Conservation (phyloP, 2,888 invertebrate species). For the Drosophila neutralis region DNA sequence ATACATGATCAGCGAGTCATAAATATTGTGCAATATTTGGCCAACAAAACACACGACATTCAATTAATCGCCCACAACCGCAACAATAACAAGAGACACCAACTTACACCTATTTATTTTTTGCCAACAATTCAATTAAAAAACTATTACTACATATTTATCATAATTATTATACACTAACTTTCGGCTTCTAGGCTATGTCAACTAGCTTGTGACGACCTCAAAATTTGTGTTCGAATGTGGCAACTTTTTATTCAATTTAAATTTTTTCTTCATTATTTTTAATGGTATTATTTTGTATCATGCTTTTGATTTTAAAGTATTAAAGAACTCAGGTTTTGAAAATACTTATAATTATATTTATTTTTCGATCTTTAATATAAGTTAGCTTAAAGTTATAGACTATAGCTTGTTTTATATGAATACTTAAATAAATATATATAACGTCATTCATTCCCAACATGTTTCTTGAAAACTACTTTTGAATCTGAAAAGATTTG, state of each 20-base stretch:
- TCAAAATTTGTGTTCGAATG: background rate
- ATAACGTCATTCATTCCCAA: background rate
- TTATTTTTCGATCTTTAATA: background rate
- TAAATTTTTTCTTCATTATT: background rate
- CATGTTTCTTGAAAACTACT: background rate
- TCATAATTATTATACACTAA: conserved; percentile 42
- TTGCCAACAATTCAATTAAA: conserved; percentile 79
- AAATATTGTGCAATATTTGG: conserved; percentile 69
- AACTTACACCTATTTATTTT: conserved; percentile 41
- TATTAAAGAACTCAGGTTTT: background rate
- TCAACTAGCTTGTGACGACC: background rate
- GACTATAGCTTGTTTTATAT: background rate
- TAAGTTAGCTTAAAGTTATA: background rate
- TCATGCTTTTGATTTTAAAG: background rate
- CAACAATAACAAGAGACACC: conserved; percentile 20
- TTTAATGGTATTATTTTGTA: background rate
- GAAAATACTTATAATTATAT: background rate
- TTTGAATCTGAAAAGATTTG: background rate
- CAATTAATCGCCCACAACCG: conserved; percentile 70
- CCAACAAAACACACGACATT: conserved; percentile 63
- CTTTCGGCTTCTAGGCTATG: background rate
- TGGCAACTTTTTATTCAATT: background rate
- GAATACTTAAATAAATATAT: background rate
- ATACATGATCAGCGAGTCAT: conserved; percentile 9
- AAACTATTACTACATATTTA: conserved; percentile 64